Percentiles rank a stretch among this genome's conserved stretches.
These are phyloP conservation scores for Phallusia fumigata DNA, from an alignment of 23 tunicate genomes.

Conservation along the genomic window DNA sequence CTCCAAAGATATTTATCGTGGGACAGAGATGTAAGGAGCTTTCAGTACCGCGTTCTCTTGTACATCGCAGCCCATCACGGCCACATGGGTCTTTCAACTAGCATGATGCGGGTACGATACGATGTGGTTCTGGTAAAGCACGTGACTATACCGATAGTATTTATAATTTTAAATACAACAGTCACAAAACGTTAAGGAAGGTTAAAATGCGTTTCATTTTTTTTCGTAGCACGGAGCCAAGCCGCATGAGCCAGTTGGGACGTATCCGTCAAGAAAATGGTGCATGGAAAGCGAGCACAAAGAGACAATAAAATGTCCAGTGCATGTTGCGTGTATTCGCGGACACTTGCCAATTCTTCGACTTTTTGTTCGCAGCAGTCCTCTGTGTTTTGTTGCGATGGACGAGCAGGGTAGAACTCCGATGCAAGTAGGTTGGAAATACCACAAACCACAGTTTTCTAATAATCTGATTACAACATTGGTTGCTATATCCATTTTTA, in stretches of 20 bases:
- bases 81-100: slow-evolving; percentile 74
- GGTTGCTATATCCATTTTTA: no score
- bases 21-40: slow-evolving; percentile 46
- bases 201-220: neutral
- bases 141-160: no score
- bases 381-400: slow-evolving; percentile 60
- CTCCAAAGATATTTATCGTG: slow-evolving; percentile 70
- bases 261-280: slow-evolving; percentile 85
- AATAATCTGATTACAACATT: no score
- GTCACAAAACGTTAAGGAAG: neutral
- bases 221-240: slow-evolving; percentile 60
- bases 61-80: slow-evolving; percentile 75
- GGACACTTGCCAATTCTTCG: slow-evolving; percentile 80
- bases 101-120: slow-evolving; percentile 62
- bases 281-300: slow-evolving; percentile 78
- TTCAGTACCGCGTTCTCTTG: slow-evolving; percentile 73
- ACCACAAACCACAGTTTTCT: no score
- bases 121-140: neutral
- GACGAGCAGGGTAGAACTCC: slow-evolving; percentile 74
- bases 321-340: slow-evolving; percentile 64
- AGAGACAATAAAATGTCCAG: slow-evolving; percentile 65
- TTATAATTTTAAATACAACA: no score
- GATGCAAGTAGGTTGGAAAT: slow-evolving; percentile 36
- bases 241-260: slow-evolving; percentile 78
- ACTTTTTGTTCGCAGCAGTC: slow-evolving; percentile 59